Evolutionary conservation across 2,888 invertebrate genomes (phyloP), one percentile per base, ranked within the genome.

Genomic region (Odontomyia ornata): DNA sequence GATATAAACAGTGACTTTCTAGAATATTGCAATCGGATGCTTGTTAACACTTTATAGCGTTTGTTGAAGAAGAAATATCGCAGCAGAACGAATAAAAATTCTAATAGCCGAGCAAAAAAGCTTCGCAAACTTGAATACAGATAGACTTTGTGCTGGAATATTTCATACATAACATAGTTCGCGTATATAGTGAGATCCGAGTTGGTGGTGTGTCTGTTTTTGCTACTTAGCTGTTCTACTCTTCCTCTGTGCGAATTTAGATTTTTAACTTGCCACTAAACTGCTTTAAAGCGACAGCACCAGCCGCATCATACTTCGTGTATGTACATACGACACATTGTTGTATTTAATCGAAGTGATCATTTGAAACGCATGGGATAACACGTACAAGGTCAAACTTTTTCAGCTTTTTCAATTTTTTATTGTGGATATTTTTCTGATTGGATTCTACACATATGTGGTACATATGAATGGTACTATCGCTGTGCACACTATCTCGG

Each of bases 301-400:
- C 47, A 67, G 25, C 25, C 18, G 25, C 23, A 47, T 5, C 69
- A 23, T 9, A 21, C 67, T 46, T 21, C 73, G 60, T 36, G 15
- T 28, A 73, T 43, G 43, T 73, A 73, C 43, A 69, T 46, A 69
- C 47, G 21, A 47, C 47, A 69, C 27, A 69, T 73, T 60, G 73
- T 73, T 57, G 73, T 73, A 73, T 73, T 73, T 60, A 79, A 76
- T 75, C 72, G 73, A 76, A 76, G 67, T 76, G 77, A 75, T 76
- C 77, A 80, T 79, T 81, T 81, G 82, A 82, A 83, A 83, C 83
- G 82, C 83, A 84, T 82, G 83, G 83, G 82, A 81, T 83, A 82
- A 80, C 80, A 82, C 80, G 80, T 83, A 84, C 86, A 86, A 86
- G 86, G 86, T 86, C 85, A 84, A 84, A 84, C 83, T 84, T 84